Conservation (phyloP, 2,888 invertebrate species). For the Autographa pulchrina region DNA sequence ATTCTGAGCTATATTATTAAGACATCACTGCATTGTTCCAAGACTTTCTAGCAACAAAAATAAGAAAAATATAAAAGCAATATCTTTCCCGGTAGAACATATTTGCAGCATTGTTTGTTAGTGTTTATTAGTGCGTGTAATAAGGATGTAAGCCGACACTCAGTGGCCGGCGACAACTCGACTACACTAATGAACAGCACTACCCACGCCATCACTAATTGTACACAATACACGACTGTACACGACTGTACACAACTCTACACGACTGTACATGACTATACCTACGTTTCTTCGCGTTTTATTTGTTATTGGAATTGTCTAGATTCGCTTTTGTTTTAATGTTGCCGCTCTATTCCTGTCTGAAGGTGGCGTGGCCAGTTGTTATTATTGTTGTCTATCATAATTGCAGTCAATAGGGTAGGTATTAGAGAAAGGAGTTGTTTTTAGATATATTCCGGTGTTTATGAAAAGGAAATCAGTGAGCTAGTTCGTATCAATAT, state of each 20-base stretch:
- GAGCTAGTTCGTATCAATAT: too few relatives aligned
- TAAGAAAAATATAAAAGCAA: background rate
- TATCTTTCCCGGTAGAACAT: background rate
- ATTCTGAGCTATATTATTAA: background rate
- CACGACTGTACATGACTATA: background rate
- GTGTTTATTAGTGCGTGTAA: constrained; percentile 15
- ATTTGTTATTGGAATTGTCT: constrained; percentile 31
- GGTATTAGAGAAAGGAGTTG: background rate
- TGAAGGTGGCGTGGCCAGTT: background rate
- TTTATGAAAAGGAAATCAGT: background rate
- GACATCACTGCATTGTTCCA: background rate
- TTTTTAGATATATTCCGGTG: background rate
- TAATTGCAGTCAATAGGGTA: background rate
- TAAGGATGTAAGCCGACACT: constrained; percentile 30
- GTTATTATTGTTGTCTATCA: background rate
- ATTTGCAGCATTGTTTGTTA: background rate
- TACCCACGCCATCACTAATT: constrained; percentile 2
- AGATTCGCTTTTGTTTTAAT: constrained; percentile 17
- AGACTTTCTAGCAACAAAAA: background rate
- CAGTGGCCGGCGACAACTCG: background rate
- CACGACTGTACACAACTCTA: constrained; percentile 6
- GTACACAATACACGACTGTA: constrained; percentile 8
- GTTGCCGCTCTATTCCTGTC: background rate
- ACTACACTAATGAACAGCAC: constrained; percentile 28
- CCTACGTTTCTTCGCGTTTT: constrained; percentile 10